These are phyloP conservation scores for Drosophila tani DNA, from an alignment of 1,140 invertebrate species.

Conservation along the genomic window DNA sequence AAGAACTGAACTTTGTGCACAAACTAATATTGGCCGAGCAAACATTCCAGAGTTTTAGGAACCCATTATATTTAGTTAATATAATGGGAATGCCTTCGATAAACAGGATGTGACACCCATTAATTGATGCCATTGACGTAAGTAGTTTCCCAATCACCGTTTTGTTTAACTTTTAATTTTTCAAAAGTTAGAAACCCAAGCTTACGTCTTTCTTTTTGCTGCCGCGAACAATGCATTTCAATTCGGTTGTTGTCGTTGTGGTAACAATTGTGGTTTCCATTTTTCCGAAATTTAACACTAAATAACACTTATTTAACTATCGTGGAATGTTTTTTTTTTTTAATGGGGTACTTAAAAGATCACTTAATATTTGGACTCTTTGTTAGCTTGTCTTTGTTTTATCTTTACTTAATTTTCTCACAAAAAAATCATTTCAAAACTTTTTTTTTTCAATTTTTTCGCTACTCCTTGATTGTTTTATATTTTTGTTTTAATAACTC, in stretches of 20 bases:
- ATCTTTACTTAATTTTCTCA: neutral
- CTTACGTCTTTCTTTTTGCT: conserved; percentile 71
- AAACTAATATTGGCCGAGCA: conserved; percentile 44
- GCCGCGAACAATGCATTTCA: conserved; percentile 45
- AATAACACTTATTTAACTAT: neutral
- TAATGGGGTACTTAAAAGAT: neutral
- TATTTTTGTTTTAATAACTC: neutral
- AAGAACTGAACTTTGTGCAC: conserved; percentile 29
- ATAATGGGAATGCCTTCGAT: conserved; percentile 52
- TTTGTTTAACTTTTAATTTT: conserved; percentile 19
- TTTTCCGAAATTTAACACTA: conserved; percentile 27
- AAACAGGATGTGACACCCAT: conserved; percentile 64
- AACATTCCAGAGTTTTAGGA: conserved; percentile 26
- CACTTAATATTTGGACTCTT: conserved; percentile 1
- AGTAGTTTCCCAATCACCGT: conserved; percentile 21
- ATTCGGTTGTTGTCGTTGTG: conserved; percentile 60
- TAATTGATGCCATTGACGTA: conserved; percentile 68
- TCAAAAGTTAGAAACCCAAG: conserved; percentile 2
- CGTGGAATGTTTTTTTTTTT: conserved; percentile 3
- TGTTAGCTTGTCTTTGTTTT: conserved; percentile 2
- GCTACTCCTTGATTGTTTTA: conserved; percentile 21
- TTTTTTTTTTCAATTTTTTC: conserved; percentile 10
- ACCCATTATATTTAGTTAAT: conserved; percentile 26
- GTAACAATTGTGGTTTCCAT: conserved; percentile 75
- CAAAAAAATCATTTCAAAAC: conserved; percentile 11